Evolutionary conservation across 2,888 invertebrate species (phyloP).

Genomic region (Rambutsinella grinnellia): DNA sequence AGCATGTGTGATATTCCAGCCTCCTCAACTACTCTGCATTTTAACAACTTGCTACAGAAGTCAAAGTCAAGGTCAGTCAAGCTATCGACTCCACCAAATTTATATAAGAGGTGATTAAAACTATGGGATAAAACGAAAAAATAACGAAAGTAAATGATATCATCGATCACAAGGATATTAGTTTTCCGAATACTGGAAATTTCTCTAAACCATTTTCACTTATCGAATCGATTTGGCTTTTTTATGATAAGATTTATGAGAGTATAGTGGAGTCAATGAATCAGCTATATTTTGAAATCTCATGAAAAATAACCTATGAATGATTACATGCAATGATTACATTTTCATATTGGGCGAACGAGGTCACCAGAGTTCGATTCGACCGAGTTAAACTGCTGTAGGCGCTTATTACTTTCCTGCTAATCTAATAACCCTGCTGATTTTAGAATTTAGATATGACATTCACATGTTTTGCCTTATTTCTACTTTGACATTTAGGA

Average conservation of each 20-base stretch:
- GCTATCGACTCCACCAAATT: background rate
- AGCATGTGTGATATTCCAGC: too few species aligned
- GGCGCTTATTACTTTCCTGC: too few species aligned
- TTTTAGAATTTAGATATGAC: background rate
- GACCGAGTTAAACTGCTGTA: background rate
- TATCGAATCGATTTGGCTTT: too few species aligned
- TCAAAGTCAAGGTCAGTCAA: constrained; percentile 51
- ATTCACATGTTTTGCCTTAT: too few species aligned
- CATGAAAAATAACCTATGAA: background rate
- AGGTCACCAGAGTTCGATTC: background rate
- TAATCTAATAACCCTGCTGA: too few species aligned
- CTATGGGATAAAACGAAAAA: background rate
- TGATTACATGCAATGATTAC: background rate
- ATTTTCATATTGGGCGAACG: background rate
- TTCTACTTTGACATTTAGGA: background rate
- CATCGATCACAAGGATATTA: background rate
- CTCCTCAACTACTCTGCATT: too few species aligned
- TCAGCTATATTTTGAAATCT: background rate
- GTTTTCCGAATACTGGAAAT: background rate
- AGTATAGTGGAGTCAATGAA: background rate
- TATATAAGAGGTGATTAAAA: background rate
- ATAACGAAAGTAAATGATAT: constrained; percentile 2
- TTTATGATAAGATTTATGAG: background rate
- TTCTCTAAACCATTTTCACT: background rate
- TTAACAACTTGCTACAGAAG: too few species aligned